Evolutionary conservation across 2,113 vertebrate genomes (phyloP).

Genomic region (Irena cyanogastra): DNA sequence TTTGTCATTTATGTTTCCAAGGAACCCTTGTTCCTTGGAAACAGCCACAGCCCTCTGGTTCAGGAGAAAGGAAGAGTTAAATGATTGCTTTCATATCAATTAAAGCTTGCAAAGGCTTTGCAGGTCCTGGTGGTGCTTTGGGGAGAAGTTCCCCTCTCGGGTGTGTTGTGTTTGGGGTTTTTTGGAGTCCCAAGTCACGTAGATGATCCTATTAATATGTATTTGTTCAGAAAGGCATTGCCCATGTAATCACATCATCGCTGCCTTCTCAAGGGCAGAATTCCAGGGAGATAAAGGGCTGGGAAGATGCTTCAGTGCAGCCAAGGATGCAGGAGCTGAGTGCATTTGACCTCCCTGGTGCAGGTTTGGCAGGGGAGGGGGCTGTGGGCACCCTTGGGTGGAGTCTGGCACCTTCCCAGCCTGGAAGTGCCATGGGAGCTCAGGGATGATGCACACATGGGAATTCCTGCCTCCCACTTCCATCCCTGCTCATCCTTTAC

Average conservation of each 20-base stretch:
- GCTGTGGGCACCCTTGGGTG: background rate
- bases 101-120: background rate
- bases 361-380: background rate
- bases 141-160: background rate
- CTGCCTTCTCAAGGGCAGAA: background rate
- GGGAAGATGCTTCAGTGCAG: background rate
- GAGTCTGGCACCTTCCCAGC: background rate
- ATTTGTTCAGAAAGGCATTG: constrained; percentile 16
- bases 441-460: accelerated
- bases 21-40: background rate
- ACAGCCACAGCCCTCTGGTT: background rate
- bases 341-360: accelerated
- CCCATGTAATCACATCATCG: background rate
- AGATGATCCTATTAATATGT: background rate
- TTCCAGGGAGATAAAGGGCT: background rate
- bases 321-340: background rate
- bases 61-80: background rate
- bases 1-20: background rate
- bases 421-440: accelerated
- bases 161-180: accelerated
- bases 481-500: background rate
- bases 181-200: background rate
- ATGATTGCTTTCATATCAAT: background rate
- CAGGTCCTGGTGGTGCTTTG: background rate
- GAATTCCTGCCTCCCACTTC: background rate